Evolutionary conservation across 2,888 invertebrate species (phyloP).

Genomic region (Salpingus planirostris): DNA sequence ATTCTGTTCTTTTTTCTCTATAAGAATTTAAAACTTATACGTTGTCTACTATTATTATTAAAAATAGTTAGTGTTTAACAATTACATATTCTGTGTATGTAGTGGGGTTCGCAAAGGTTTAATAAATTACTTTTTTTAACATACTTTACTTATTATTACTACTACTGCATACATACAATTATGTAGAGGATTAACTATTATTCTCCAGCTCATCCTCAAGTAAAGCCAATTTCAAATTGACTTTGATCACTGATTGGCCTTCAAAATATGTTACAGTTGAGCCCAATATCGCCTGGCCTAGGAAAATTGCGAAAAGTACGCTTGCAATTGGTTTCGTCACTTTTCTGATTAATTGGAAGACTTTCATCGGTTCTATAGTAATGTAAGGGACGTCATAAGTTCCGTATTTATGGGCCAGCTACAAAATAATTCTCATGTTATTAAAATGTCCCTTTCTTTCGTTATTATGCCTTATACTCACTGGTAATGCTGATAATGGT

Average conservation of each 20-base stretch:
- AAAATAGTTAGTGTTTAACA: conserved; percentile 25
- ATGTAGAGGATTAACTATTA: too few relatives aligned
- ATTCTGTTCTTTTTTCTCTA: conserved; percentile 15
- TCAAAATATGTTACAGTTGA: conserved; percentile 55
- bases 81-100: conserved; percentile 25
- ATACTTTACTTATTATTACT: background rate
- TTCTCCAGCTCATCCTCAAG: conserved; percentile 7
- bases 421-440: too few relatives aligned
- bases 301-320: conserved; percentile 42
- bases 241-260: conserved; percentile 43
- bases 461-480: too few relatives aligned
- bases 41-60: too few relatives aligned
- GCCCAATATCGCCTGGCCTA: conserved; percentile 47
- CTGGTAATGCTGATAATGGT: too few relatives aligned
- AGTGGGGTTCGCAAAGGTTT: conserved; percentile 33
- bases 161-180: too few relatives aligned
- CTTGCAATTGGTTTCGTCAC: conserved; percentile 48
- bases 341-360: conserved; percentile 46
- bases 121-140: conserved; percentile 26
- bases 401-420: conserved; percentile 53
- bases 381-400: conserved; percentile 58
- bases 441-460: too few relatives aligned
- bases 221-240: conserved; percentile 37
- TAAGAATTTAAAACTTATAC: conserved; percentile 9
- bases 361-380: conserved; percentile 46